phyloP scores from a whole-genome alignment of 2,888 invertebrate genomes.

The Antitype chi region DNA sequence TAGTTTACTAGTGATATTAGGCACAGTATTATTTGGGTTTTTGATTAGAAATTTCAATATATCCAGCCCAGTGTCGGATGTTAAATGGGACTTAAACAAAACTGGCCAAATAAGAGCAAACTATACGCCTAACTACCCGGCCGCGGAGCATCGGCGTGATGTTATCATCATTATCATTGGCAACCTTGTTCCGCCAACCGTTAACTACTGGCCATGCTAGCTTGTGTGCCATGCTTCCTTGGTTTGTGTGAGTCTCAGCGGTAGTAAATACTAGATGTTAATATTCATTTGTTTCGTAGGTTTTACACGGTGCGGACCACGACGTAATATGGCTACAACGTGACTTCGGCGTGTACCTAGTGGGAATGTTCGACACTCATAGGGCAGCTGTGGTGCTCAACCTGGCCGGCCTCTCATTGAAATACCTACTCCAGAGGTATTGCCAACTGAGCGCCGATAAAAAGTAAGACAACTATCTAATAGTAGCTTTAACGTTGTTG shows the following conservation, averaged over 20 bases:
- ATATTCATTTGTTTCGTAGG: slow-evolving; percentile 82
- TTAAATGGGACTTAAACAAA: not conserved
- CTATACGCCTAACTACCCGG: not conserved
- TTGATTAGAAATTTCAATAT: not conserved
- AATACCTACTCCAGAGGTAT: slow-evolving; percentile 94
- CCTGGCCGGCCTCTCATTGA: slow-evolving; percentile 93
- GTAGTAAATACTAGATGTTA: not conserved
- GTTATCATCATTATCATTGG: not conserved
- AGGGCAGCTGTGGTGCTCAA: slow-evolving; percentile 95
- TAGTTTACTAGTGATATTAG: no score
- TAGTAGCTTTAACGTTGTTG: not conserved
- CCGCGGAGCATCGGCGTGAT: not conserved
- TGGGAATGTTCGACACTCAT: slow-evolving; percentile 99
- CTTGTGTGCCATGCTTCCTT: not conserved
- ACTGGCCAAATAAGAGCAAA: not conserved
- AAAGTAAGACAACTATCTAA: slow-evolving; percentile 82
- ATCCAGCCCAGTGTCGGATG: not conserved
- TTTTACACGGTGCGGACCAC: slow-evolving; percentile 97
- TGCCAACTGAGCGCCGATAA: slow-evolving; percentile 96
- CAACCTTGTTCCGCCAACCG: not conserved
- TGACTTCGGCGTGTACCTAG: slow-evolving; percentile 98
- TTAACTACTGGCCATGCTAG: not conserved
- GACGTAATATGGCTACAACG: slow-evolving; percentile 98
- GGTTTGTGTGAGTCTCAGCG: not conserved
- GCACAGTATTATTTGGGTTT: not conserved